Conservation (phyloP, 1,140 invertebrate species). For the Euura saliciscinereae region DNA sequence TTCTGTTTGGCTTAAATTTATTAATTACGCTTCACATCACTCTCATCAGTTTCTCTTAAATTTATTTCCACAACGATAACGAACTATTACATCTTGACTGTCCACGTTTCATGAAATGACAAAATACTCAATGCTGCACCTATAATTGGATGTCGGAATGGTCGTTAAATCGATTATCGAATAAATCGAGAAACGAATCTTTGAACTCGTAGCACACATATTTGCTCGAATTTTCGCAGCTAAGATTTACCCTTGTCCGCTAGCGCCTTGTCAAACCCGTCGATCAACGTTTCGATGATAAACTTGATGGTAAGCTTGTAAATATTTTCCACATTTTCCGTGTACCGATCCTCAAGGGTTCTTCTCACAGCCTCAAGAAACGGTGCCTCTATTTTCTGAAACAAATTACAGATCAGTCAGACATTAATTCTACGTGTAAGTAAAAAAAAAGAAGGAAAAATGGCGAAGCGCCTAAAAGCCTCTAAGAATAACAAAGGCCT, state of each 20-base stretch:
- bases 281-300: constrained; percentile 84
- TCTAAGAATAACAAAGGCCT: too few relatives aligned
- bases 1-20: too few relatives aligned
- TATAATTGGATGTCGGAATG: too few relatives aligned
- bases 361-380: constrained; percentile 86
- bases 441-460: constrained; percentile 2
- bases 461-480: neutral
- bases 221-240: constrained; percentile 16
- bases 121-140: too few relatives aligned
- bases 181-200: too few relatives aligned
- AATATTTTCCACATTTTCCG: constrained; percentile 88
- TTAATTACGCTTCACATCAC: too few relatives aligned
- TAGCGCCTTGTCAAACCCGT: constrained; percentile 74
- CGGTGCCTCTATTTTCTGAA: constrained; percentile 88
- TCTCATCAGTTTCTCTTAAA: too few relatives aligned
- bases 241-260: constrained; percentile 42
- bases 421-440: neutral
- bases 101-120: too few relatives aligned
- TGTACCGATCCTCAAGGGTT: constrained; percentile 86
- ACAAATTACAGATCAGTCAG: constrained; percentile 42
- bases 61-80: too few relatives aligned
- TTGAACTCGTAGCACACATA: too few relatives aligned
- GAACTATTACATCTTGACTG: too few relatives aligned
- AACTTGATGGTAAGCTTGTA: constrained; percentile 92
- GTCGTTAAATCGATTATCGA: too few relatives aligned